These are phyloP conservation scores for Labrus mixtus DNA, from an alignment of 2,113 vertebrate species.

Conservation along the genomic window DNA sequence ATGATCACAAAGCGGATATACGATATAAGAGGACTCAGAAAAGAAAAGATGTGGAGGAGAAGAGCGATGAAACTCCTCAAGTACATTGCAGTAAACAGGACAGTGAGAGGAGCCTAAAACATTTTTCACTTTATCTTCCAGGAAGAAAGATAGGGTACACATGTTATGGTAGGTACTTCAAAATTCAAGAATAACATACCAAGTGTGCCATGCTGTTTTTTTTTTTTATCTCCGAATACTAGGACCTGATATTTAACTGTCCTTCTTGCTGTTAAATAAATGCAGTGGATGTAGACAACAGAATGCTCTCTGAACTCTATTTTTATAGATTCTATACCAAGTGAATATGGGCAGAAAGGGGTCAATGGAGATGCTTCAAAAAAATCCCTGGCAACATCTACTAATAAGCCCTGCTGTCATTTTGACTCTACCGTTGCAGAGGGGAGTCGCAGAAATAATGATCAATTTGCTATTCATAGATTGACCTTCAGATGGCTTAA, in stretches of 20 bases:
- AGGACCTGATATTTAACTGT: background rate
- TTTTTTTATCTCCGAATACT: background rate
- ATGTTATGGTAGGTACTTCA: background rate
- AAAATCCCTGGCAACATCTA: conserved; percentile 20
- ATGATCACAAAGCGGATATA: conserved; percentile 5
- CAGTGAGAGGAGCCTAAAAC: background rate
- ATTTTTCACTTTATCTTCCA: background rate
- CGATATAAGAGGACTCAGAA: conserved; percentile 6
- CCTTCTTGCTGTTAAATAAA: conserved; percentile 6
- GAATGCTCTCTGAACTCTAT: conserved; percentile 34
- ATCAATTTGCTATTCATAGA: conserved; percentile 56
- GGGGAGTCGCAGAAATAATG: conserved; percentile 53
- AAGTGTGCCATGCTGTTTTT: background rate
- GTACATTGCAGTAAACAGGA: background rate
- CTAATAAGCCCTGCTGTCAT: conserved; percentile 53
- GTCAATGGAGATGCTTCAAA: conserved; percentile 34
- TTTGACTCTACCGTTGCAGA: conserved; percentile 31
- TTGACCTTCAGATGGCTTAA: conserved; percentile 43
- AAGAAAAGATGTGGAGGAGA: background rate
- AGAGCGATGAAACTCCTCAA: background rate
- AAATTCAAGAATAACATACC: background rate
- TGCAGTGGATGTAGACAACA: conserved; percentile 17
- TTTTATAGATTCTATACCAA: conserved; percentile 13
- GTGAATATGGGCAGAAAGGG: conserved; percentile 12
- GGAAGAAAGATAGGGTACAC: background rate